These are phyloP conservation scores for Rhinichthys osculus DNA, from an alignment of 2,797 vertebrate genomes.

Conservation along the genomic window DNA sequence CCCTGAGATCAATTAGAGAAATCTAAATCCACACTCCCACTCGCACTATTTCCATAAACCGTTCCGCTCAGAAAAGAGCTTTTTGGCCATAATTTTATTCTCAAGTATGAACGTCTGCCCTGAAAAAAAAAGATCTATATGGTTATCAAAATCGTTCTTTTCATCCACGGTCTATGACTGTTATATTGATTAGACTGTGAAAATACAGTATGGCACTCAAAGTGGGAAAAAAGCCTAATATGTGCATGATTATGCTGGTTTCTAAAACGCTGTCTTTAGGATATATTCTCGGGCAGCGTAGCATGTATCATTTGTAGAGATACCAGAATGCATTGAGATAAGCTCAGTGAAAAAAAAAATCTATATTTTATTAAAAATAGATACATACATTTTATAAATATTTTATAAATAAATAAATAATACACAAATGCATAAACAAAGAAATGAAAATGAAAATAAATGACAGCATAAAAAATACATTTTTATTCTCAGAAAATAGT, in stretches of 20 bases:
- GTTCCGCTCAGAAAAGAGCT: conserved; percentile 75
- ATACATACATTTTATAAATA: background rate
- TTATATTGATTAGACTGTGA: conserved; percentile 28
- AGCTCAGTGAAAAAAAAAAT: background rate
- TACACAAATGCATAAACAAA: background rate
- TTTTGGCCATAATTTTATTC: conserved; percentile 71
- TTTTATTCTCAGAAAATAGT: conserved; percentile 71
- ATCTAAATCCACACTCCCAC: conserved; percentile 60
- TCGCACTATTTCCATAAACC: conserved; percentile 64
- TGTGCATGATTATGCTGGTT: background rate
- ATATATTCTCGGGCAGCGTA: background rate
- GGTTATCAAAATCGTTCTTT: conserved; percentile 27
- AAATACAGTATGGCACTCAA: conserved; percentile 12
- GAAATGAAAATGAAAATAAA: background rate
- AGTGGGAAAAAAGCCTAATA: background rate
- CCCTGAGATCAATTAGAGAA: conserved; percentile 76
- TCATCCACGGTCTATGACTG: conserved; percentile 36
- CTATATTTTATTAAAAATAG: background rate
- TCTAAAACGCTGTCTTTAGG: background rate
- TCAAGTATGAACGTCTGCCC: conserved; percentile 72
- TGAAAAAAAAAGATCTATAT: conserved; percentile 41
- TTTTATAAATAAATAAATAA: background rate
- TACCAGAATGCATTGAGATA: background rate
- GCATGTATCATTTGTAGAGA: background rate
- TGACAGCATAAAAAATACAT: conserved; percentile 38